A percentile compares a stretch with the other conserved stretches of the same genome.
phyloP scores from a whole-genome alignment of 1,140 invertebrate species.

The Drosophila suzukii region DNA sequence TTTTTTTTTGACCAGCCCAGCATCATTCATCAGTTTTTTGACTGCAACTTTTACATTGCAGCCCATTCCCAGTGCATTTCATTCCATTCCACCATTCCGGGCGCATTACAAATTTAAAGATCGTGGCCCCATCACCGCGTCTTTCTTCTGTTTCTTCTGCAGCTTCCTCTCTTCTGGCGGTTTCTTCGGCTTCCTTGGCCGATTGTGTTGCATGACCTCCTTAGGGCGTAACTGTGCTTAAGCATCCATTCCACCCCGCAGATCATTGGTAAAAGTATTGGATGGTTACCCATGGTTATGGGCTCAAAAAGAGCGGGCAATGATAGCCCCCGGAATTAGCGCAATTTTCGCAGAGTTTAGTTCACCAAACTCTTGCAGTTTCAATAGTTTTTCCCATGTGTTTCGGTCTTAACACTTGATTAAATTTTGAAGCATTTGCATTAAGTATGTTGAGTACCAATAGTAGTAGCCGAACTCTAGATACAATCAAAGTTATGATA shows the following conservation, averaged over 20 bases:
- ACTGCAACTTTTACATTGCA: slow-evolving; percentile 49
- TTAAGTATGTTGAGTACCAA: not conserved
- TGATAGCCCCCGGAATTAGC: slow-evolving; percentile 1
- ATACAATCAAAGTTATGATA: not conserved
- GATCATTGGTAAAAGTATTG: slow-evolving; percentile 28
- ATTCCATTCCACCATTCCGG: slow-evolving; percentile 32
- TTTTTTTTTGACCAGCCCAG: slow-evolving; percentile 32
- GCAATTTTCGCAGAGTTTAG: slow-evolving; percentile 14
- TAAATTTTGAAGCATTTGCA: no score
- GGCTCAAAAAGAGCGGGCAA: not conserved
- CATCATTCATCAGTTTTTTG: slow-evolving; percentile 47
- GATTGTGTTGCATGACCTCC: slow-evolving; percentile 67
- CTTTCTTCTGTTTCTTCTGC: slow-evolving; percentile 25
- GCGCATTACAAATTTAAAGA: slow-evolving; percentile 48
- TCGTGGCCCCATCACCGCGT: slow-evolving; percentile 36
- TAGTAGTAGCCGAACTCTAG: not conserved
- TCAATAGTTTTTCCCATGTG: not conserved
- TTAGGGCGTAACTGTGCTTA: slow-evolving; percentile 75
- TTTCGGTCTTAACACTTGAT: not conserved
- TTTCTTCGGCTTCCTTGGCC: slow-evolving; percentile 27
- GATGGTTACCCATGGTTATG: not conserved
- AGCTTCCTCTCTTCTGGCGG: slow-evolving; percentile 25
- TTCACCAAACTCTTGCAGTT: not conserved
- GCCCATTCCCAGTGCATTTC: slow-evolving; percentile 27
- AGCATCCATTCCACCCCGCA: slow-evolving; percentile 43